Conservation (phyloP, 2,888 invertebrate species). For the Papilio protenor region DNA sequence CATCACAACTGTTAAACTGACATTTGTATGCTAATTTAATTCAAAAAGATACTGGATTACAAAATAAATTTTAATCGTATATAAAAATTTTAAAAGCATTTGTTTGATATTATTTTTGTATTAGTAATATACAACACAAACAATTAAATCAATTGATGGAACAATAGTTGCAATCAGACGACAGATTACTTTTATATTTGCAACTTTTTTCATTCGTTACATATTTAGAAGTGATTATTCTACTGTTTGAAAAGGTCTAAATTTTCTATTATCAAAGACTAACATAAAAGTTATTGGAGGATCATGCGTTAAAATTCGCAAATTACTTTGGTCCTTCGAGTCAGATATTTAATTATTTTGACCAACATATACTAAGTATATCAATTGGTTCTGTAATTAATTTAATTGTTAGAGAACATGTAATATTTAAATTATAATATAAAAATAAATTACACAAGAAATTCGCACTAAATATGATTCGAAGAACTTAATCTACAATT, state of each 20-base stretch:
- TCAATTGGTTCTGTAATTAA: not conserved
- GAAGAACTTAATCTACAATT: not conserved
- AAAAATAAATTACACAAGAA: conserved; percentile 1
- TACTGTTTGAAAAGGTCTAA: not conserved
- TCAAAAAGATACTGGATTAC: too few relatives aligned
- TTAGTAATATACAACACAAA: not conserved
- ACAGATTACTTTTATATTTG: not conserved
- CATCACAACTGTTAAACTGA: conserved; percentile 10
- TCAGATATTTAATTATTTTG: not conserved
- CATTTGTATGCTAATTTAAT: not conserved
- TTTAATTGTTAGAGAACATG: not conserved
- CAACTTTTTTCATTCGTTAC: not conserved
- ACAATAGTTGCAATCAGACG: not conserved
- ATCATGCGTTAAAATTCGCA: not conserved
- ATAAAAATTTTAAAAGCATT: not conserved
- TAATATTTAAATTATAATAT: not conserved
- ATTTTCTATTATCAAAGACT: not conserved
- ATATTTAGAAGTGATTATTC: not conserved
- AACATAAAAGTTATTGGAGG: not conserved
- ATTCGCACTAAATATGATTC: not conserved
- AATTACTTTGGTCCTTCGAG: not conserved
- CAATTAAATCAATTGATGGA: not conserved
- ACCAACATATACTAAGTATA: not conserved
- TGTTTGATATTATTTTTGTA: not conserved
- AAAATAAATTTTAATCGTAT: not conserved